These are phyloP conservation scores for Cyclopterus lumpus DNA, from an alignment of 2,797 vertebrate genomes.

Conservation along the genomic window DNA sequence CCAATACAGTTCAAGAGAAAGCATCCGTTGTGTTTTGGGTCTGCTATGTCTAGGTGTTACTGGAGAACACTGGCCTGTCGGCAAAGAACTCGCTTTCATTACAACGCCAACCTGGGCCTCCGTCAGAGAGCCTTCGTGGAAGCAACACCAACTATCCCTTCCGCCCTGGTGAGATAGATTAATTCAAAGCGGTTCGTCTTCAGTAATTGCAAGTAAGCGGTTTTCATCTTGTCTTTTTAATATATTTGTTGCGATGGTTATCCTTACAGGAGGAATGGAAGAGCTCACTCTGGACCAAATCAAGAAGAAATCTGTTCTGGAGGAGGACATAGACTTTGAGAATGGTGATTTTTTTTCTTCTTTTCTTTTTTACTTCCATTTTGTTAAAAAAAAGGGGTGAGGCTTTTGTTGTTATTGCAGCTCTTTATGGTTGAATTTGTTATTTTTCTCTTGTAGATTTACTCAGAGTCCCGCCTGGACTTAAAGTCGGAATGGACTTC, in stretches of 20 bases:
- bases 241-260: conserved; percentile 7
- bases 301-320: conserved; percentile 82
- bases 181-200: background rate
- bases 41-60: conserved; percentile 69
- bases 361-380: background rate
- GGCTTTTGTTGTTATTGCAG: background rate
- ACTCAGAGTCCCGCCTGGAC: conserved; percentile 86
- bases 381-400: background rate
- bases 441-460: conserved; percentile 80
- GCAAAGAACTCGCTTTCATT: conserved; percentile 93
- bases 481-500: conserved; percentile 90
- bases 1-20: background rate
- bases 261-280: conserved; percentile 89
- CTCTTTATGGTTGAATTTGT: background rate
- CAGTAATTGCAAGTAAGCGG: background rate
- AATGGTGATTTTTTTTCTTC: conserved; percentile 77
- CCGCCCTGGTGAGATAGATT: conserved; percentile 84
- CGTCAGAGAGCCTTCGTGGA: conserved; percentile 88
- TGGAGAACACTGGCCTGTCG: conserved; percentile 88
- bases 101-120: conserved; percentile 88
- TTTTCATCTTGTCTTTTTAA: background rate
- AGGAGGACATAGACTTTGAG: conserved; percentile 91
- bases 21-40: background rate
- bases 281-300: conserved; percentile 91
- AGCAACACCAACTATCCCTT: conserved; percentile 94